Conservation (phyloP, 2,797 vertebrate genomes). For the Pteropus rufus region DNA sequence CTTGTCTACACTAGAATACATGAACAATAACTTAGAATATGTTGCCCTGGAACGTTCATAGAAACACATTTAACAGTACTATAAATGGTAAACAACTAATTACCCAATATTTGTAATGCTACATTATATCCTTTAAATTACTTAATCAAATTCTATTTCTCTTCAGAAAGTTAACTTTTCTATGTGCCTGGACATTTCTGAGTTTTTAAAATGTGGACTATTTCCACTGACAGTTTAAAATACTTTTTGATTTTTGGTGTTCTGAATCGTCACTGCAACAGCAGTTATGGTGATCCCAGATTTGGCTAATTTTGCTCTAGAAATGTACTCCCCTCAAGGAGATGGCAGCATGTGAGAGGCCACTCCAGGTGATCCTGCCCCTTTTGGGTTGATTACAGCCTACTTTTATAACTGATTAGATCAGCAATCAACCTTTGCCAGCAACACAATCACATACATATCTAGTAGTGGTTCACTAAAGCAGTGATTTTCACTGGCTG, state of each 20-base stretch:
- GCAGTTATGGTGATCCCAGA: not conserved
- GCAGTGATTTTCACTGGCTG: not conserved
- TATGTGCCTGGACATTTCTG: constrained; percentile 7
- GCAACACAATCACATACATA: not conserved
- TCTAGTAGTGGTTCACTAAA: not conserved
- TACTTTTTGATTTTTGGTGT: constrained; percentile 52
- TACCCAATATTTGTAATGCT: constrained; percentile 21
- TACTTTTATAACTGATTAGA: not conserved
- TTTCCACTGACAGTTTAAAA: constrained; percentile 40
- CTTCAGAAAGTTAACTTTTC: constrained; percentile 35
- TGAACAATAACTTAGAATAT: constrained; percentile 27
- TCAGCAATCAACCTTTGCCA: not conserved
- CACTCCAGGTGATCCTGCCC: not conserved
- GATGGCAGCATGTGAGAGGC: not conserved
- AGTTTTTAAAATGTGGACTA: constrained; percentile 40
- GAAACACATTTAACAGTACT: constrained; percentile 32
- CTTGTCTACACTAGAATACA: constrained; percentile 51
- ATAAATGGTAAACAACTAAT: constrained; percentile 27
- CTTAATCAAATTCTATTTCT: constrained; percentile 12
- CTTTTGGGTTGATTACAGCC: not conserved
- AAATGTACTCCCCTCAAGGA: not conserved
- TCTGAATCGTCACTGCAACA: constrained; percentile 31
- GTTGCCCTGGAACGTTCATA: not conserved
- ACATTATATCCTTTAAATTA: constrained; percentile 41
- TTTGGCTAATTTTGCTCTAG: constrained; percentile 15